Evolutionary conservation across 64 coral and sea anemone species (phyloP).

Genomic region (Trachythela sp.): DNA sequence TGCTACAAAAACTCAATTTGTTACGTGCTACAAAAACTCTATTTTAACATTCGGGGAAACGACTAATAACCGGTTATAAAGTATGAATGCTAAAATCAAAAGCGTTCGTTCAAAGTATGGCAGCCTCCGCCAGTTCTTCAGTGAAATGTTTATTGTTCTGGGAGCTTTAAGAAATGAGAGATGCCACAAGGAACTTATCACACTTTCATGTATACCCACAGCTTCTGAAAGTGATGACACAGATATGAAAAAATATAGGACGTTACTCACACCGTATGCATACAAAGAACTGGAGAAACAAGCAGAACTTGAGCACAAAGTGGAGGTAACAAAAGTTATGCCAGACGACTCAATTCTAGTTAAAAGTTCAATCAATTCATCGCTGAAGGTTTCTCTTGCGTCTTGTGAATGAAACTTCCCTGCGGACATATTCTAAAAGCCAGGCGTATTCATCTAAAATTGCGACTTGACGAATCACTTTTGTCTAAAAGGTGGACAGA

Average conservation of each 20-base stretch:
- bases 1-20: no score
- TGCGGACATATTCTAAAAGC: constrained; percentile 56
- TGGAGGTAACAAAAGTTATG: neutral
- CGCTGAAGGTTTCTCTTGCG: constrained; percentile 24
- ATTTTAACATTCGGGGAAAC: constrained; percentile 51
- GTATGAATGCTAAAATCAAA: constrained; percentile 48
- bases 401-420: constrained; percentile 22
- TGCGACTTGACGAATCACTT: neutral
- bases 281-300: constrained; percentile 32
- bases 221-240: neutral
- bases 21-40: constrained; percentile 49
- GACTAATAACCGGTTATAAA: constrained; percentile 56
- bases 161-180: constrained; percentile 26
- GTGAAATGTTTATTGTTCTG: constrained; percentile 32
- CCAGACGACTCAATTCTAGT: neutral
- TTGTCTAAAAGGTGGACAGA: constrained; percentile 44
- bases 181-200: constrained; percentile 46
- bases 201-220: neutral
- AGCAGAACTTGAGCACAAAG: neutral
- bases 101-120: constrained; percentile 54
- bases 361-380: neutral
- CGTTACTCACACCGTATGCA: constrained; percentile 27
- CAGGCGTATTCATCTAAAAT: constrained; percentile 10
- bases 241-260: constrained; percentile 1
- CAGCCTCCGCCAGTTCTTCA: constrained; percentile 51